phyloP scores from a whole-genome alignment of 2,888 invertebrate species.

The Lasioglossum vierecki region DNA sequence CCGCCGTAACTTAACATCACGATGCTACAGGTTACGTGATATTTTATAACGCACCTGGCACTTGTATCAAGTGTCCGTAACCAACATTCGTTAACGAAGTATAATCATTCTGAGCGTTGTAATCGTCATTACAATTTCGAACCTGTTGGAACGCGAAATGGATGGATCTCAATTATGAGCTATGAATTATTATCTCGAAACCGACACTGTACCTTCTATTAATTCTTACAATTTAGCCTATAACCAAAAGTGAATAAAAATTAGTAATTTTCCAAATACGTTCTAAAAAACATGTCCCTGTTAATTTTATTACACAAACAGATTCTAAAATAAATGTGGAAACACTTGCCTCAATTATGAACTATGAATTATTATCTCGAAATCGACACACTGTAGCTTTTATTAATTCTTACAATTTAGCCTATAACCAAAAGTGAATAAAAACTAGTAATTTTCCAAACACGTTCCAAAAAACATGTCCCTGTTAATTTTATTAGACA shows the following conservation, averaged over 20 bases:
- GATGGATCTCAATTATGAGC: neutral
- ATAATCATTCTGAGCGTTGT: conserved; percentile 13
- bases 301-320: neutral
- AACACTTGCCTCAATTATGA: neutral
- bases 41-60: conserved; percentile 27
- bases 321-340: no score
- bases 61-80: conserved; percentile 18
- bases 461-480: neutral
- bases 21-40: neutral
- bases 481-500: neutral
- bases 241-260: neutral
- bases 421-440: neutral
- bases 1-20: conserved; percentile 16
- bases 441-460: neutral
- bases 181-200: neutral
- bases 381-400: neutral
- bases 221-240: neutral
- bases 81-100: conserved; percentile 29
- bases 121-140: conserved; percentile 11
- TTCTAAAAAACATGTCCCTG: neutral
- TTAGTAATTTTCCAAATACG: neutral
- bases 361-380: neutral
- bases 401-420: neutral
- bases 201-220: neutral
- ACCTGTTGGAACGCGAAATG: neutral